Evolutionary conservation across 2,888 invertebrate genomes (phyloP), one percentile per base, ranked within the genome.

Genomic region (Acrocyrtus sp.): DNA sequence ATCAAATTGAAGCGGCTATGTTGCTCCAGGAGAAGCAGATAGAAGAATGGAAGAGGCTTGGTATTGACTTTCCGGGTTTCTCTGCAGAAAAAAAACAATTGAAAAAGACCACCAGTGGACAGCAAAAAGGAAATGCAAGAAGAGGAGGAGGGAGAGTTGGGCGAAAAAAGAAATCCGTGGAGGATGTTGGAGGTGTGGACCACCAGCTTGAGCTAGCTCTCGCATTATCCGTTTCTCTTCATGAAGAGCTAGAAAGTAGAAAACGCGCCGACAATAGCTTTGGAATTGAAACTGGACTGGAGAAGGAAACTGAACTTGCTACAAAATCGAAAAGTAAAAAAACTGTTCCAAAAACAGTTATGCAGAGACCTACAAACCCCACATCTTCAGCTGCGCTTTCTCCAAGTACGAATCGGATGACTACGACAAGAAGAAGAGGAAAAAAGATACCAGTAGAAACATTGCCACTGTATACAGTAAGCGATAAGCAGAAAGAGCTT

Each of bases 221-320:
- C 50, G 86, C 85, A 6, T 80, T 86, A 63, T 86, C 86, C 15
- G 83, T 83, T 72, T 86, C 86, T 1, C 82, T 86, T 24, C 83
- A 84, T 47, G 84, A 86, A 78, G 83, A 82, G 26, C 81, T 85
- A 56, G 79, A 83, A 77, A 80, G 80, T 15, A 80, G 83, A 24
- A 79, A 83, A 66, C 65, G 83, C 21, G 82, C 83, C 70, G 83
- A 84, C 69, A 83, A 82, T 47, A 80, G 82, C 22, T 76, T 82
- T 21, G 67, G 84, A 54, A 80, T 83, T n/a, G 82, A 79, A 70
- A 83, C 82, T 58, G 82, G 81, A 2, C 69, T 73, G 4, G 69
- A 72, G 10, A 53, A 50, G 19, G 61, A 75, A 60, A 57, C 61
- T 2, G 67, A 54, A 27, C 3, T 17, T 17, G 19, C 51, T 51